Conservation (phyloP, 2,888 invertebrate species). For the Heterodera filipjevi region DNA sequence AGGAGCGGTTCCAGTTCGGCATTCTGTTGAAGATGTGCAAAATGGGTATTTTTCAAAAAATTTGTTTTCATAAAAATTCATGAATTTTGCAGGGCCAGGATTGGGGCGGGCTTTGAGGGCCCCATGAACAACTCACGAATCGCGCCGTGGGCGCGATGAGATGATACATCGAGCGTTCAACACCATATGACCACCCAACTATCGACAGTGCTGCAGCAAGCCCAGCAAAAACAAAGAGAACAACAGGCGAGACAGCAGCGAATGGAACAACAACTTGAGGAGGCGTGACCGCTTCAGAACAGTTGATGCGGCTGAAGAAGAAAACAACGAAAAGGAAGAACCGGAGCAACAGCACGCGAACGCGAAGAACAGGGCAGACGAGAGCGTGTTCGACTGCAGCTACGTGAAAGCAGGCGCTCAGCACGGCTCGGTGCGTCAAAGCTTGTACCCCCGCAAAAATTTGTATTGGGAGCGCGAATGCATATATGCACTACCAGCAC, state of each 20-base stretch:
- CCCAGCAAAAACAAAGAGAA: neutral
- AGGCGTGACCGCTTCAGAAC: neutral
- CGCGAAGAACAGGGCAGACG: neutral
- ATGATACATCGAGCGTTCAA: neutral
- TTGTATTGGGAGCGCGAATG: neutral
- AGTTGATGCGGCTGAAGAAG: neutral
- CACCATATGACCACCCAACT: neutral
- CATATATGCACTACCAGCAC: neutral
- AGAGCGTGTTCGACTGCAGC: neutral
- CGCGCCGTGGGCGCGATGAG: neutral
- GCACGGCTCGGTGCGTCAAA: neutral
- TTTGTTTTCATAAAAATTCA: too few relatives aligned
- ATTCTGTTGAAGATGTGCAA: neutral
- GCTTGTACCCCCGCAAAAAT: neutral
- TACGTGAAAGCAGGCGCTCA: neutral
- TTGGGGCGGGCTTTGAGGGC: neutral
- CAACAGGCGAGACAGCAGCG: neutral
- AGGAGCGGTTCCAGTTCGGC: neutral
- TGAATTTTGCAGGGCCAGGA: neutral
- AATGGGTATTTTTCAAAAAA: too few relatives aligned
- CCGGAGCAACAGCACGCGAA: neutral
- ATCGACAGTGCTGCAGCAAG: neutral
- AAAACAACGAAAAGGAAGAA: neutral
- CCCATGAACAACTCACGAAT: neutral
- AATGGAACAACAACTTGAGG: neutral